Evolutionary conservation across 2,113 vertebrate genomes (phyloP).

Genomic region (Scolopax mira): DNA sequence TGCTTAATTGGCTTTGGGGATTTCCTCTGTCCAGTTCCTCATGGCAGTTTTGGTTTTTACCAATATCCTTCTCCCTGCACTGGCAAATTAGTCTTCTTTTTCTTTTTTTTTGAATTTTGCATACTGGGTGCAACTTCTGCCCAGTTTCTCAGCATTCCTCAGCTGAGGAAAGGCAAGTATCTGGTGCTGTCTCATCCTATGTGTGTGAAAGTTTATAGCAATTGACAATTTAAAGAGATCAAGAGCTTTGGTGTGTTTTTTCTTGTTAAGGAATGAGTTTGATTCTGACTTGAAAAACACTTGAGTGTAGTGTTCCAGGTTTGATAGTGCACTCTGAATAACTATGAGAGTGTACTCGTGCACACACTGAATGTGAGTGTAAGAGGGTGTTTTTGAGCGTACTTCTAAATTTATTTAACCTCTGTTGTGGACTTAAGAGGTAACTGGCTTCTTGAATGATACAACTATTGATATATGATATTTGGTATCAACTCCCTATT

Average conservation of each 20-base stretch:
- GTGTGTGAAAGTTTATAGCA: not conserved
- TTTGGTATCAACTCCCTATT: not conserved
- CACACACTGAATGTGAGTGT: not conserved
- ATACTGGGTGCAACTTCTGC: not conserved
- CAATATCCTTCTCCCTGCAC: not conserved
- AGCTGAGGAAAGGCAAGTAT: not conserved
- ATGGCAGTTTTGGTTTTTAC: not conserved
- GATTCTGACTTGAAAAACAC: not conserved
- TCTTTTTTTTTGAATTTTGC: not conserved
- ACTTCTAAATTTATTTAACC: not conserved
- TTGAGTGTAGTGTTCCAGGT: not conserved
- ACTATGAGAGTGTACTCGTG: not conserved
- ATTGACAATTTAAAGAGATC: not conserved
- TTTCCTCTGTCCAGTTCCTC: not conserved
- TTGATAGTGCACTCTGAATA: not conserved
- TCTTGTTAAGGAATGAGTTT: not conserved
- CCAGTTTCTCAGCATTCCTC: not conserved
- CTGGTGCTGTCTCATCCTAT: not conserved
- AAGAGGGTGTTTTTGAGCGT: not conserved
- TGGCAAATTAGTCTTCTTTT: accelerated
- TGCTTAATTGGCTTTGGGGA: not conserved
- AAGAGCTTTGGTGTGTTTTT: not conserved
- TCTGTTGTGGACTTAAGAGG: not conserved
- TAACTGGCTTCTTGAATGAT: not conserved
- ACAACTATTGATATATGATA: not conserved